Evolutionary conservation across 2,113 vertebrate species (phyloP).

Genomic region (Mormoops blainvillei): DNA sequence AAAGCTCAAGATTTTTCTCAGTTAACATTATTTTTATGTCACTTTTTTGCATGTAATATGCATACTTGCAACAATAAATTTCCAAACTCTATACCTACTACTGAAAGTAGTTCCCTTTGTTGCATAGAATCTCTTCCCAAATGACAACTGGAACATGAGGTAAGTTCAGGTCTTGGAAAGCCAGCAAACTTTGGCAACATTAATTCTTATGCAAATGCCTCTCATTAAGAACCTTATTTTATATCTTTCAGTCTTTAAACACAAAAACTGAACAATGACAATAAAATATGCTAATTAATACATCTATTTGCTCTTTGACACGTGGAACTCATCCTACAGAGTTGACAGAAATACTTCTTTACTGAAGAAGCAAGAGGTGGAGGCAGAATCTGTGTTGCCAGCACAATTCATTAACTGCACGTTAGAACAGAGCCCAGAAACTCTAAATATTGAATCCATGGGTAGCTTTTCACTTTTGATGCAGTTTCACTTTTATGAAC

Average conservation of each 20-base stretch:
- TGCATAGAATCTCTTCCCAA: neutral
- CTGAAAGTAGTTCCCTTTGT: neutral
- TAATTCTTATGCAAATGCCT: neutral
- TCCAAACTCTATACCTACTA: neutral
- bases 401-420: neutral
- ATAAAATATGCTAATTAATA: neutral
- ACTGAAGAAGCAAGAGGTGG: neutral
- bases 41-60: neutral
- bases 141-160: neutral
- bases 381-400: neutral
- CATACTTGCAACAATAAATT: neutral
- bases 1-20: neutral
- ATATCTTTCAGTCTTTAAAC: neutral
- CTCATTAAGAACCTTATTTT: neutral
- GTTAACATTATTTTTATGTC: neutral
- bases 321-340: neutral
- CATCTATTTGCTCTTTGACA: neutral
- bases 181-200: neutral
- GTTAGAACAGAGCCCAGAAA: neutral
- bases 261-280: neutral
- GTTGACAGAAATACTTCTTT: neutral
- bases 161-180: neutral
- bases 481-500: neutral
- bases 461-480: neutral
- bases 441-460: neutral